Conservation (phyloP, 2,888 invertebrate species). For the Bombylius major region DNA sequence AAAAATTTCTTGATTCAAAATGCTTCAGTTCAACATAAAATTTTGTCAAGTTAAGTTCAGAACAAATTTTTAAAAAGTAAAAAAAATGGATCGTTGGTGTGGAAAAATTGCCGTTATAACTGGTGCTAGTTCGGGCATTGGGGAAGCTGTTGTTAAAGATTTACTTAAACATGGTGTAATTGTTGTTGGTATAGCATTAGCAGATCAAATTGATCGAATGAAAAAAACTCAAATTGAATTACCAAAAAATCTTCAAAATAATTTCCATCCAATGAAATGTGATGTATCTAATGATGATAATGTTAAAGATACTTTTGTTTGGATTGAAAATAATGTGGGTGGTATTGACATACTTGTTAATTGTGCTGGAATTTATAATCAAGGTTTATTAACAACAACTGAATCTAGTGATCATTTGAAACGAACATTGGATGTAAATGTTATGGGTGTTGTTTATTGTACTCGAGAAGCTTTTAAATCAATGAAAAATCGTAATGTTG, state of each 20-base stretch:
- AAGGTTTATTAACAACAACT: slow-evolving; percentile 1
- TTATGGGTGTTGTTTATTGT: slow-evolving; percentile 37
- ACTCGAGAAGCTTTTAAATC: slow-evolving; percentile 38
- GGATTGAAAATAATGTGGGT: slow-evolving; percentile 39
- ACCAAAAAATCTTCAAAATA: slow-evolving; percentile 21
- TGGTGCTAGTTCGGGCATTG: slow-evolving; percentile 50
- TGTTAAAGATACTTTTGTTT: slow-evolving; percentile 40
- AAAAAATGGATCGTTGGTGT: slow-evolving; percentile 43
- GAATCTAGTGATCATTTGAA: slow-evolving; percentile 21
- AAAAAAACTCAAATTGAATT: slow-evolving; percentile 24
- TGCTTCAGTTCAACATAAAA: too few species aligned
- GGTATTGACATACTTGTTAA: slow-evolving; percentile 46
- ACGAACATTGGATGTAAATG: slow-evolving; percentile 37
- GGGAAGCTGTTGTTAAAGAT: slow-evolving; percentile 36
- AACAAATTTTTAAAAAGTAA: background rate
- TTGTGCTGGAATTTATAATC: slow-evolving; percentile 36
- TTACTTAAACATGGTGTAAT: slow-evolving; percentile 39
- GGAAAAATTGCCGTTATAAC: slow-evolving; percentile 49
- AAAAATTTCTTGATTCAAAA: too few species aligned
- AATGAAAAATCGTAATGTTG: slow-evolving; percentile 34
- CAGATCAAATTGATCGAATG: slow-evolving; percentile 37
- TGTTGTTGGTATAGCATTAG: slow-evolving; percentile 43
- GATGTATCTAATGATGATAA: slow-evolving; percentile 43
- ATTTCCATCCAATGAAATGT: slow-evolving; percentile 35
- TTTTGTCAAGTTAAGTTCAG: too few species aligned